Evolutionary conservation across 2,888 invertebrate species (phyloP).

Genomic region (Malthinus flaveolus): DNA sequence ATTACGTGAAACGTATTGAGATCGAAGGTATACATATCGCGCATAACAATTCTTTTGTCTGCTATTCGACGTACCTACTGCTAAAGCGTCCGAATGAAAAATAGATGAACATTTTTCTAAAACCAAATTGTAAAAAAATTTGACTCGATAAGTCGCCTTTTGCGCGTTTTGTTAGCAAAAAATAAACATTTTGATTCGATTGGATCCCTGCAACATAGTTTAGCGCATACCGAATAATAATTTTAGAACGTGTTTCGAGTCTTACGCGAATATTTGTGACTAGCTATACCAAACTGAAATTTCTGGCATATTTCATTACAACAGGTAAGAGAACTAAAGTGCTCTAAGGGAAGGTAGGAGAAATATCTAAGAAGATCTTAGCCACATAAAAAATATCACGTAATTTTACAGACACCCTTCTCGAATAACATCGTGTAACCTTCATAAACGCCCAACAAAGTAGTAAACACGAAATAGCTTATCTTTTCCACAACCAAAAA

Average conservation of each 20-base stretch:
- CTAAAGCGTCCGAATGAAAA: too few species aligned
- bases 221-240: conserved; percentile 19
- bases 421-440: conserved; percentile 4
- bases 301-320: conserved; percentile 19
- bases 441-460: too few species aligned
- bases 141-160: too few species aligned
- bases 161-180: too few species aligned
- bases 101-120: neutral
- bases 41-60: neutral
- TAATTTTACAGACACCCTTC: conserved; percentile 6
- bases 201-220: conserved; percentile 18
- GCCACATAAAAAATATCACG: conserved; percentile 13
- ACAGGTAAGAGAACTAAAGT: conserved; percentile 13
- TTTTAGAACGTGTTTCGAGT: conserved; percentile 10
- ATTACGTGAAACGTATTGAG: neutral
- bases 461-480: too few species aligned
- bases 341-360: conserved; percentile 14
- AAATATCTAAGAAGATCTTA: conserved; percentile 16
- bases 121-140: too few species aligned
- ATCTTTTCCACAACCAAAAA: too few species aligned
- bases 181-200: neutral
- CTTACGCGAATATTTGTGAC: conserved; percentile 22
- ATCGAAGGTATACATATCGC: neutral
- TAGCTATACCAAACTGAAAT: conserved; percentile 16
- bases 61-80: neutral